Evolutionary conservation across 2,113 vertebrate species (phyloP), one percentile per base, ranked within the genome.

Genomic region (Crotalus helleri): DNA sequence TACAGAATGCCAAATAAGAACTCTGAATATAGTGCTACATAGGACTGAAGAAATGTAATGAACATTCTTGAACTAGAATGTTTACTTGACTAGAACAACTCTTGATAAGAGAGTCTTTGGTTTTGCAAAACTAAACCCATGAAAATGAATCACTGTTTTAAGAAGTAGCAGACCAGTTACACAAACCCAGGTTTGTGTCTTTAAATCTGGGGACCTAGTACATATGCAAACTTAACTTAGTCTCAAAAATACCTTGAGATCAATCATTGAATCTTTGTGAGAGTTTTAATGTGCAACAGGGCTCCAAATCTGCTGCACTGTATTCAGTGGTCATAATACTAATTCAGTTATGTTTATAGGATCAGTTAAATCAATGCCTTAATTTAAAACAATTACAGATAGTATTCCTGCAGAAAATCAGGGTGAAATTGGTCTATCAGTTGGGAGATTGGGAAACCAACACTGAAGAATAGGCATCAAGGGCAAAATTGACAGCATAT

Each of bases 21-120:
- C 92, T 44, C 94, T 94, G 95, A 91, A 92, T 93, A 95, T 74
- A 91, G 57, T 86, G 58, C 93, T 94, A 95, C 54, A 93, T 26
- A 53, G 44, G 92, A 93, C 94, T 95, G 61, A 94, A 96, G 90
- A 81, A 81, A 81, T 39, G 8, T 81, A 81, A 39, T 81, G 69
- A 39, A 17, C 33, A 19, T 39, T 39, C 69, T 81, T 39, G 69
- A 39, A 81, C 69, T 21, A 39, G 33, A 81, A 81, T 81, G 69
- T 39, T 81, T 39, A 81, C 17, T 39, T 81, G 33, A 39, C 39
- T 39, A 81, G 33, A 81, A 81, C 69, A 81, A 81, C 33, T 39
- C 33, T 81, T 39, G 33, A 39, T 81, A 81, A 81, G 69, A 33
- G 69, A 39, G 17, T 21, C 19, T 39, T 81, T 81, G 69, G 69